phyloP scores from a whole-genome alignment of 2,888 invertebrate genomes.

The Acanthococcus lagerstroemiae region DNA sequence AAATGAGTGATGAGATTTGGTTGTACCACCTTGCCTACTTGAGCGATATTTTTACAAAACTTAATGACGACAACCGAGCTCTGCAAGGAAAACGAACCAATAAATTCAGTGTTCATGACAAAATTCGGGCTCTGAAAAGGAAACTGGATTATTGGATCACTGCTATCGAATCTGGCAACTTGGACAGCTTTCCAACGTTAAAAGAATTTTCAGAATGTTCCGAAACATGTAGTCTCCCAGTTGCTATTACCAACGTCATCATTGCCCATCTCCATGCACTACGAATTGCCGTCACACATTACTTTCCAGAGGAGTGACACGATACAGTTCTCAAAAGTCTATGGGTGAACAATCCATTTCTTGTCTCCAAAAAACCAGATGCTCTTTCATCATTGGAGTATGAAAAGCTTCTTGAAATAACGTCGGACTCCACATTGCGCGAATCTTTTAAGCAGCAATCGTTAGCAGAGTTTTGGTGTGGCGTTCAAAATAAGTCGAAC shows the following conservation, averaged over 20 bases:
- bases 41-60: slow-evolving; percentile 32
- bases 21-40: slow-evolving; percentile 32
- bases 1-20: slow-evolving; percentile 28
- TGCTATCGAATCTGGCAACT: not conserved
- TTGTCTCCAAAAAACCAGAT: not conserved
- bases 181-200: not conserved
- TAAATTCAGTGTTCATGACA: not conserved
- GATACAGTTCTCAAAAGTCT: not conserved
- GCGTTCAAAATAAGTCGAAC: not conserved
- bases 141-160: not conserved
- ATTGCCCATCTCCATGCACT: not conserved
- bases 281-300: not conserved
- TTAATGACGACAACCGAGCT: slow-evolving; percentile 32
- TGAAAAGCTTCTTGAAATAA: not conserved
- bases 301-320: not conserved
- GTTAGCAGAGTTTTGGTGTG: not conserved
- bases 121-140: not conserved
- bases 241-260: not conserved
- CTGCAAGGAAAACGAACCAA: slow-evolving; percentile 26
- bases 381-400: not conserved
- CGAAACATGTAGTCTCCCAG: not conserved
- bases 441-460: not conserved
- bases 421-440: not conserved
- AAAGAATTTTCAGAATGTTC: not conserved
- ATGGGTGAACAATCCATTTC: not conserved